phyloP scores from a whole-genome alignment of 1,140 invertebrate genomes.

The Battus philenor region DNA sequence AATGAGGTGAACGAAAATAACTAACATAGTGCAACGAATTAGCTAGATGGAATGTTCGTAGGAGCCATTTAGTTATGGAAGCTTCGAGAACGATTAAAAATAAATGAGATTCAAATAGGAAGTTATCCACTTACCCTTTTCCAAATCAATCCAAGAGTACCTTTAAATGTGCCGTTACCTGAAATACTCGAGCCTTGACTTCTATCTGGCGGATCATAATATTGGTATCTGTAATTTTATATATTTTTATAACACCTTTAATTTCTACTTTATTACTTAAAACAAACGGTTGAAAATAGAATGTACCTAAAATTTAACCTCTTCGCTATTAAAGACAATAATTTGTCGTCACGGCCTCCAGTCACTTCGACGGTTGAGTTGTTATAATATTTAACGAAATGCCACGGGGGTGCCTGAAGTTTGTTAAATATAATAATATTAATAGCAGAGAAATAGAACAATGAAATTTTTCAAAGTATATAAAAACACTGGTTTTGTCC shows the following conservation, averaged over 20 bases:
- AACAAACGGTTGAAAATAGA: slow-evolving; percentile 2
- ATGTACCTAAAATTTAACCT: slow-evolving; percentile 81
- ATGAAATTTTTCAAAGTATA: background rate
- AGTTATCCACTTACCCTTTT: slow-evolving; percentile 78
- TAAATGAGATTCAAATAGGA: too few species aligned
- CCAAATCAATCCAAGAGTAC: slow-evolving; percentile 82
- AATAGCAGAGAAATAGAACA: background rate
- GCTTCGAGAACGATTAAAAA: too few species aligned
- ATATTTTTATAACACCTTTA: slow-evolving; percentile 10
- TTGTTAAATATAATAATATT: too few species aligned
- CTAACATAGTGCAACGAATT: too few species aligned
- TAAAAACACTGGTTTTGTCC: too few species aligned
- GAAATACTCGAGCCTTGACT: slow-evolving; percentile 80
- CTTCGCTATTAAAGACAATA: slow-evolving; percentile 77
- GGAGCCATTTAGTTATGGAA: too few species aligned
- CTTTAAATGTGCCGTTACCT: slow-evolving; percentile 79
- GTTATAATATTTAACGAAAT: slow-evolving; percentile 80
- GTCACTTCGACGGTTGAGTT: slow-evolving; percentile 78
- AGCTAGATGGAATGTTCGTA: too few species aligned
- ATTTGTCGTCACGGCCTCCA: slow-evolving; percentile 81
- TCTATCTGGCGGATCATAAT: slow-evolving; percentile 82
- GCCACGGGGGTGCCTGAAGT: slow-evolving; percentile 83
- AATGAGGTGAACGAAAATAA: too few species aligned
- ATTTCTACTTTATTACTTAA: too few species aligned
- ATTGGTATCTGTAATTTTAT: slow-evolving; percentile 72